Evolutionary conservation across 2,797 vertebrate genomes (phyloP), one percentile per base, ranked within the genome.

Genomic region (Triplophysa bombifrons): DNA sequence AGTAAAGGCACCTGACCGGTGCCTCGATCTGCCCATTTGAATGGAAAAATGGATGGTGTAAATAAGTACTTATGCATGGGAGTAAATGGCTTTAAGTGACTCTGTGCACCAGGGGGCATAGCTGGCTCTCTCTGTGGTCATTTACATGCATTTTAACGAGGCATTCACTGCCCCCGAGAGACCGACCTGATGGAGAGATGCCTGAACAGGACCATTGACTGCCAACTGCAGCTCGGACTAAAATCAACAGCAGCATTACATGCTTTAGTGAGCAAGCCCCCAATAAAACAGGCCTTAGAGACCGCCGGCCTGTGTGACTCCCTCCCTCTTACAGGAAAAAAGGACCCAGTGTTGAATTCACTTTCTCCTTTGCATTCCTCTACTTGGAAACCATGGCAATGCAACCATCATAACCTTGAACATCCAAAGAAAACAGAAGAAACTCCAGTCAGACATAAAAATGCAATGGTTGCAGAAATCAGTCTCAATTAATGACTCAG

Each of bases 211-310:
- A 86, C 88, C 87, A 89, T 90, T 93, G 91, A 92, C 87, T 83
- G 64, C 78, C 87, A 86, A 89, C 82, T 85, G 88, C 80, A 86
- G 78, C 83, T 78, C 85, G 81, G 74, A 86, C 91, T 90, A 91
- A 91, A 93, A 91, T 89, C 91, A 93, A 93, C 92, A 93, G 80
- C 79, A 72, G 84, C 83, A 87, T 91, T 91, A 87, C 88, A 89
- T 82, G 91, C 90, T 88, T 90, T 85, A 86, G 86, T 87, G 87
- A 89, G 82, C 88, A 87, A 85, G 70, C 85, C 71, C 86, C 85
- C 86, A 86, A 86, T 90, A 92, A 91, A 92, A 89, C 83, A 83
- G 84, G 48, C 83, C 80, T 83, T 80, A 76, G 82, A 88, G 86
- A 85, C 86, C 72, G 76, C 51, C 63, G 51, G 81, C 68, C 74